Conservation (phyloP, 2,113 vertebrate genomes). For the Lepisosteus oculatus region DNA sequence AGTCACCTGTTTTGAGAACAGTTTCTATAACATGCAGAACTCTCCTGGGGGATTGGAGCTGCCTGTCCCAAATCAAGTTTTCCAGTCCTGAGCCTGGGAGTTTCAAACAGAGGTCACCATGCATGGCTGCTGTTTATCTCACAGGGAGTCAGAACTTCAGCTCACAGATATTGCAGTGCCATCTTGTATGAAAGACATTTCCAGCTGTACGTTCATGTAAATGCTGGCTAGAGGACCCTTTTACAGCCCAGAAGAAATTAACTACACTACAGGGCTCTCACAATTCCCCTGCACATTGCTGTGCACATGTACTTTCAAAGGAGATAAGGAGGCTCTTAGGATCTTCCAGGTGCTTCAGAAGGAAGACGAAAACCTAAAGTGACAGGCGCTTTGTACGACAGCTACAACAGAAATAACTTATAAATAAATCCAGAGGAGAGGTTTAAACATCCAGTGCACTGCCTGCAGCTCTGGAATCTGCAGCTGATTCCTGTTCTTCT, state of each 20-base stretch:
- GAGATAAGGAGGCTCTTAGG: neutral
- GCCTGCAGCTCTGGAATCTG: conserved; percentile 9
- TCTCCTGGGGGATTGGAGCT: too few species aligned
- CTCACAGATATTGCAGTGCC: neutral
- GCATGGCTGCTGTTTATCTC: too few species aligned
- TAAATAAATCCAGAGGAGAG: neutral
- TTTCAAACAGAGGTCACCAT: too few species aligned
- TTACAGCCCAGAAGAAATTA: conserved; percentile 5
- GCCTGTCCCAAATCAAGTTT: too few species aligned
- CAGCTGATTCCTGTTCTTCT: conserved; percentile 28
- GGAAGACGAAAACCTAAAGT: neutral
- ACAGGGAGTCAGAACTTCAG: neutral
- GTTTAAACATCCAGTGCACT: conserved; percentile 12
- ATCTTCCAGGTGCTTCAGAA: neutral
- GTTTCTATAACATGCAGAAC: too few species aligned
- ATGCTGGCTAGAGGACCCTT: neutral
- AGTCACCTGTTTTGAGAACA: too few species aligned
- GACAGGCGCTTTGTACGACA: neutral
- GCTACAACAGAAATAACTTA: neutral
- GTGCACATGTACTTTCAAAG: neutral
- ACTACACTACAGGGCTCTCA: conserved; percentile 1
- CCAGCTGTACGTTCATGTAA: neutral
- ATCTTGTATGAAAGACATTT: neutral
- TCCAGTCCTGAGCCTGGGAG: too few species aligned
- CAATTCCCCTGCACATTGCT: conserved; percentile 13